Percentiles rank a stretch among this genome's conserved stretches.
Evolutionary conservation across 2,888 invertebrate species (phyloP).

Genomic region (Trichopria drosophilae): DNA sequence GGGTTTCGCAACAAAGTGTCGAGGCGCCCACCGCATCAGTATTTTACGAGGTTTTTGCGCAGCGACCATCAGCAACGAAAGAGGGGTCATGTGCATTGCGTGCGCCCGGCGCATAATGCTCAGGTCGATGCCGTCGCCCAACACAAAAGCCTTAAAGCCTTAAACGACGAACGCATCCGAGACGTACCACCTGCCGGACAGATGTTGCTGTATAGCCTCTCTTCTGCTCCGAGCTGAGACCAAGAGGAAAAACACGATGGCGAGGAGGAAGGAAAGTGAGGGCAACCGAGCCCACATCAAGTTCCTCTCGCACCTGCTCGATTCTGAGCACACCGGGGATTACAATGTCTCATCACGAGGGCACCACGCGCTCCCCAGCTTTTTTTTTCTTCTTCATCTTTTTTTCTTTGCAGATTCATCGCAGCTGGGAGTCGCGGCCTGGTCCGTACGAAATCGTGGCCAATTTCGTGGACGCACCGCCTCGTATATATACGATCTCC

Average conservation of each 20-base stretch:
- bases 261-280: too few relatives aligned
- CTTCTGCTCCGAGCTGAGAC: too few relatives aligned
- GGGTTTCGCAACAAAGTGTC: too few relatives aligned
- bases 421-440: too few relatives aligned
- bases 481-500: too few relatives aligned
- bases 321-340: conserved; percentile 12
- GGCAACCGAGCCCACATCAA: background rate
- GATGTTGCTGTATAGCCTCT: conserved; percentile 14
- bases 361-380: conserved; percentile 1
- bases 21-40: too few relatives aligned
- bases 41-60: too few relatives aligned
- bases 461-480: too few relatives aligned
- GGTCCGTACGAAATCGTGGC: background rate
- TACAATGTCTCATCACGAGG: conserved; percentile 11
- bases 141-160: background rate
- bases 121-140: conserved; percentile 14
- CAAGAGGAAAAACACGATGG: too few relatives aligned
- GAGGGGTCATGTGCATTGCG: conserved; percentile 9
- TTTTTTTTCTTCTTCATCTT: conserved; percentile 11
- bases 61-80: background rate
- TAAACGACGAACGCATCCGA: background rate
- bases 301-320: conserved; percentile 12
- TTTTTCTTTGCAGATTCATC: conserved; percentile 6
- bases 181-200: conserved; percentile 26
- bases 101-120: conserved; percentile 7